A percentile compares a stretch with the other conserved stretches of the same genome.
phyloP scores from a whole-genome alignment of 2,888 invertebrate genomes.

The Fragum sueziense region DNA sequence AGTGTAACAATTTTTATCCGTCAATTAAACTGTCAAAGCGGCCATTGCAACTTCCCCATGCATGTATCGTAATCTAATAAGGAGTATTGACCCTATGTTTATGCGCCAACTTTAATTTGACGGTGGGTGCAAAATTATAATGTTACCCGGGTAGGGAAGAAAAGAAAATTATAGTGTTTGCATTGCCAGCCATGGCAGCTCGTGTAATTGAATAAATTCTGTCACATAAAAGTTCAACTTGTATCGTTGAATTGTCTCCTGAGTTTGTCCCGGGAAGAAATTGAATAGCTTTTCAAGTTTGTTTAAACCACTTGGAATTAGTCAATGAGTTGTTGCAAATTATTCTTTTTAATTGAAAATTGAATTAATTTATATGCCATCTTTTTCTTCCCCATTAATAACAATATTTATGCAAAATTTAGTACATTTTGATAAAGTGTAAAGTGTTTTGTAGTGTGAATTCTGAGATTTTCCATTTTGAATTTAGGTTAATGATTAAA shows the following conservation, averaged over 20 bases:
- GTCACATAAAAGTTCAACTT: constrained; percentile 10
- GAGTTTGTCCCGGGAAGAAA: too few relatives aligned
- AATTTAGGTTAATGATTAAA: too few relatives aligned
- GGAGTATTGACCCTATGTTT: constrained; percentile 41
- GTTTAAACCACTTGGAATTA: too few relatives aligned
- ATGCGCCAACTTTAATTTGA: constrained; percentile 39
- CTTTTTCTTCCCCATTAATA: too few relatives aligned
- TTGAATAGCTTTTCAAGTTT: background rate
- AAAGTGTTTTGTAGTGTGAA: too few relatives aligned
- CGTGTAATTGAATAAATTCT: constrained; percentile 36
- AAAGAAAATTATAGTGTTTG: constrained; percentile 36
- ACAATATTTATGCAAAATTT: too few relatives aligned
- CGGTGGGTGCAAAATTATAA: constrained; percentile 37
- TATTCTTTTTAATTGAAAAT: too few relatives aligned
- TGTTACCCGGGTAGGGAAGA: constrained; percentile 34
- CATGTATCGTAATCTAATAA: constrained; percentile 47
- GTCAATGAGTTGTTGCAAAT: too few relatives aligned
- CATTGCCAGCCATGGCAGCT: constrained; percentile 8
- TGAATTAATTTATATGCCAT: too few relatives aligned
- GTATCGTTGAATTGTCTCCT: background rate
- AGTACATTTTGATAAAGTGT: too few relatives aligned
- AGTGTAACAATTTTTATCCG: background rate
- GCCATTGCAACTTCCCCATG: constrained; percentile 46
- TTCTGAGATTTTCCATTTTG: too few relatives aligned
- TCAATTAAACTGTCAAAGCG: constrained; percentile 62